Evolutionary conservation across 1,140 invertebrate species (phyloP).

Genomic region (Tetramorium simillimum): DNA sequence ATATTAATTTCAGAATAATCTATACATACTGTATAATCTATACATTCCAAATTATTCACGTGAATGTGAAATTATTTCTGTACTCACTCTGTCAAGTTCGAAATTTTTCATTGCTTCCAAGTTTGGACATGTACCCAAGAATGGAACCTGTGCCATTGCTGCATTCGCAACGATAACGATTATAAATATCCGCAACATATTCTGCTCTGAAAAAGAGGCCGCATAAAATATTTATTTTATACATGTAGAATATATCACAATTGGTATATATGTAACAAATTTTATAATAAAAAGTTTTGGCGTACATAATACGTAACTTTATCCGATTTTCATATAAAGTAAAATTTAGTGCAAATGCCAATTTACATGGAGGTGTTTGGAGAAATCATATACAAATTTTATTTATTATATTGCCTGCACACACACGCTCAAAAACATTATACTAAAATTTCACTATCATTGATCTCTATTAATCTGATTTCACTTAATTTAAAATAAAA

Average conservation of each 20-base stretch:
- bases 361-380: neutral
- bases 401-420: neutral
- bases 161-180: conserved; percentile 23
- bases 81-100: conserved; percentile 86
- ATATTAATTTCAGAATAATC: neutral
- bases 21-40: neutral
- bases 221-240: neutral
- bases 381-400: neutral
- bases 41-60: neutral
- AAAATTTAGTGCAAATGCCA: neutral
- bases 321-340: neutral
- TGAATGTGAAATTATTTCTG: neutral
- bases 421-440: neutral
- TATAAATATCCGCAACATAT: conserved; percentile 56
- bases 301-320: neutral
- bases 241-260: neutral
- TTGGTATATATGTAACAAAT: neutral
- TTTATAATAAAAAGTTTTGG: neutral
- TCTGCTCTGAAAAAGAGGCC: neutral
- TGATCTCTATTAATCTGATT: neutral
- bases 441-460: neutral
- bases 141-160: conserved; percentile 87
- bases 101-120: conserved; percentile 88
- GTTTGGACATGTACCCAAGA: conserved; percentile 88
- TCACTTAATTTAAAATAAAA: neutral